These are phyloP conservation scores for Petrocephalus zakoni DNA, from an alignment of 2,113 vertebrate species.

Conservation along the genomic window DNA sequence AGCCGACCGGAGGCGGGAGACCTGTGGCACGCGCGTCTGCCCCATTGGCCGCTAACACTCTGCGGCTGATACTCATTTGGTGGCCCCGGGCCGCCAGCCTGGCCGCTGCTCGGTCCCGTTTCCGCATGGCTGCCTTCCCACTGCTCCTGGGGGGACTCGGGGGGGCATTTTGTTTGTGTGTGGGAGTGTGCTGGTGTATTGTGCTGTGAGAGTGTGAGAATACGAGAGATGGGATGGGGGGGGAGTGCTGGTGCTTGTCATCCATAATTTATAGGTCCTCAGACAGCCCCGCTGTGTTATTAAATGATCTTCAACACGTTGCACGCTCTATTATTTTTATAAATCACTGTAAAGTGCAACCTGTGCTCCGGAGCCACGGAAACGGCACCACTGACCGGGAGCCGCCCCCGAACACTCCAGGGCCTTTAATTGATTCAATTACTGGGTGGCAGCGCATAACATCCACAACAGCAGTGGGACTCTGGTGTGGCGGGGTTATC, in stretches of 20 bases:
- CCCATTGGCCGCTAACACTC: conserved; percentile 21
- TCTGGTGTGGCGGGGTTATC: neutral
- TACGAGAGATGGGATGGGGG: conserved; percentile 4
- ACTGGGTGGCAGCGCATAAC: conserved; percentile 26
- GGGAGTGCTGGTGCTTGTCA: conserved; percentile 31
- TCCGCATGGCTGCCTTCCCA: conserved; percentile 10
- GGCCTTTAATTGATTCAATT: conserved; percentile 48
- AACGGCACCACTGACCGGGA: conserved; percentile 45
- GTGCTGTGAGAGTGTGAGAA: neutral
- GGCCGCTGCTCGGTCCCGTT: neutral
- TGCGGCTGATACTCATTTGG: conserved; percentile 14
- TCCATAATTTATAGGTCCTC: conserved; percentile 42
- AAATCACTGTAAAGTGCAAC: conserved; percentile 58
- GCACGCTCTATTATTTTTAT: conserved; percentile 55
- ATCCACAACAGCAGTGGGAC: conserved; percentile 21
- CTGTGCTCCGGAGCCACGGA: conserved; percentile 41
- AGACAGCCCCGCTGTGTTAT: conserved; percentile 40
- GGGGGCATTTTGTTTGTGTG: neutral
- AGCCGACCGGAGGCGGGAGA: neutral
- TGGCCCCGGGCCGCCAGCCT: conserved; percentile 11
- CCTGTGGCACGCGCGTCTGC: conserved; percentile 12
- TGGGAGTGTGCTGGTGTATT: neutral
- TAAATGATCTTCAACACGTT: conserved; percentile 54
- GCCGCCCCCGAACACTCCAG: conserved; percentile 46
- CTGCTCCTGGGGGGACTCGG: neutral